A percentile compares a stretch with the other conserved stretches of the same genome.
Conservation (phyloP, 1,140 invertebrate genomes). For the Euwallacea fornicatus region DNA sequence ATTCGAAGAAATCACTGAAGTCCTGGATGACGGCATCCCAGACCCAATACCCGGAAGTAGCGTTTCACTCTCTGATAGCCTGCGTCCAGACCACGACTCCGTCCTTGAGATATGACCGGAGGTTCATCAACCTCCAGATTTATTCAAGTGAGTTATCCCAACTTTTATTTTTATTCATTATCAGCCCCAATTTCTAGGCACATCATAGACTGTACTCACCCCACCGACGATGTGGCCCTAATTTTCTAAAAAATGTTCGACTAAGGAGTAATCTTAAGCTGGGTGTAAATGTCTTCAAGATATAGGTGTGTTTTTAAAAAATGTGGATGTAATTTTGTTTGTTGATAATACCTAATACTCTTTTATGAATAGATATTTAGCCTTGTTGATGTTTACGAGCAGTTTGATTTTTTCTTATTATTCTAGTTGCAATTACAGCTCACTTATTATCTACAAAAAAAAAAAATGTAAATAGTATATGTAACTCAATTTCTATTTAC, state of each 20-base stretch:
- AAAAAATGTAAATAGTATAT: no score
- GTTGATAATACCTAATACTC: no score
- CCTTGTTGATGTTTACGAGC: no score
- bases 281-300: no score
- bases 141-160: slow-evolving; percentile 30
- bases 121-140: slow-evolving; percentile 45
- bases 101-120: slow-evolving; percentile 52
- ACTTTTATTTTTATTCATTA: neutral
- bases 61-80: slow-evolving; percentile 49
- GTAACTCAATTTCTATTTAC: no score
- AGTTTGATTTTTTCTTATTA: no score
- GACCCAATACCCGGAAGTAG: slow-evolving; percentile 51
- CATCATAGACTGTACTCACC: slow-evolving; percentile 48
- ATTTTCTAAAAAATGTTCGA: slow-evolving; percentile 13
- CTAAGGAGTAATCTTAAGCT: no score
- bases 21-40: slow-evolving; percentile 49
- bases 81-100: slow-evolving; percentile 45
- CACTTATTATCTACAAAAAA: no score
- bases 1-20: slow-evolving; percentile 52
- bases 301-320: no score
- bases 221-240: slow-evolving; percentile 34
- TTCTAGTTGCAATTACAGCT: no score
- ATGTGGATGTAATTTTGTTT: no score
- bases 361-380: no score
- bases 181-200: slow-evolving; percentile 37